Evolutionary conservation across 2,888 invertebrate species (phyloP).

Genomic region (Brenthis ino): DNA sequence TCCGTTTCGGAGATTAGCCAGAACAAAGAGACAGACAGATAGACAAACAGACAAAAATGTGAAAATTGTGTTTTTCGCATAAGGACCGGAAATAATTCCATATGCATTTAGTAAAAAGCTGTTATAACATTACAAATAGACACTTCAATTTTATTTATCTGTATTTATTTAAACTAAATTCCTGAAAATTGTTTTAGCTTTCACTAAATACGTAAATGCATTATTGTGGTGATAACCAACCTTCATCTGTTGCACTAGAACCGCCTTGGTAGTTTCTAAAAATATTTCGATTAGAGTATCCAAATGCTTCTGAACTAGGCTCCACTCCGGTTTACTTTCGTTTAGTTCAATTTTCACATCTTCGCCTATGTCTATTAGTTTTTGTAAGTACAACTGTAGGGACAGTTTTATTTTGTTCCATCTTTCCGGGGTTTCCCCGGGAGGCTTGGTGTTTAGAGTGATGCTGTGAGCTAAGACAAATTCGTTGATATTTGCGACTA

Average conservation of each 20-base stretch:
- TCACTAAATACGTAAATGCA: too few relatives aligned
- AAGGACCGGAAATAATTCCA: too few relatives aligned
- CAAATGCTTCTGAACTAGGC: slow-evolving; percentile 66
- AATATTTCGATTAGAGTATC: slow-evolving; percentile 81
- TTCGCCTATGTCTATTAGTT: slow-evolving; percentile 74
- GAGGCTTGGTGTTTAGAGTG: slow-evolving; percentile 74
- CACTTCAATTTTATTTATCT: too few relatives aligned
- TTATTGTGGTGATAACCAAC: slow-evolving; percentile 52
- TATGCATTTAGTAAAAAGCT: too few relatives aligned
- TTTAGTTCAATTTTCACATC: slow-evolving; percentile 77
- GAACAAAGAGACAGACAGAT: too few relatives aligned
- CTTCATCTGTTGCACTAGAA: slow-evolving; percentile 82
- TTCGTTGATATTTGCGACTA: slow-evolving; percentile 81
- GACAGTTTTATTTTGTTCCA: slow-evolving; percentile 79
- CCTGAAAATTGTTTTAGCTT: too few relatives aligned
- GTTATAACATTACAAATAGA: too few relatives aligned
- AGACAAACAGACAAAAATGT: too few relatives aligned
- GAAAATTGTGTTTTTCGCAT: too few relatives aligned
- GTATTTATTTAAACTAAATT: too few relatives aligned
- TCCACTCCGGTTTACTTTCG: slow-evolving; percentile 69
- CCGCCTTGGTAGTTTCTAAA: slow-evolving; percentile 81
- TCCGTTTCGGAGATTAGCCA: too few relatives aligned
- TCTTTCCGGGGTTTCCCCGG: slow-evolving; percentile 73
- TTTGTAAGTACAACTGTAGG: slow-evolving; percentile 71
- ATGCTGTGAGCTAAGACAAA: slow-evolving; percentile 81